Evolutionary conservation across 2,888 invertebrate species (phyloP).

Genomic region (Platycheirus rosarum): DNA sequence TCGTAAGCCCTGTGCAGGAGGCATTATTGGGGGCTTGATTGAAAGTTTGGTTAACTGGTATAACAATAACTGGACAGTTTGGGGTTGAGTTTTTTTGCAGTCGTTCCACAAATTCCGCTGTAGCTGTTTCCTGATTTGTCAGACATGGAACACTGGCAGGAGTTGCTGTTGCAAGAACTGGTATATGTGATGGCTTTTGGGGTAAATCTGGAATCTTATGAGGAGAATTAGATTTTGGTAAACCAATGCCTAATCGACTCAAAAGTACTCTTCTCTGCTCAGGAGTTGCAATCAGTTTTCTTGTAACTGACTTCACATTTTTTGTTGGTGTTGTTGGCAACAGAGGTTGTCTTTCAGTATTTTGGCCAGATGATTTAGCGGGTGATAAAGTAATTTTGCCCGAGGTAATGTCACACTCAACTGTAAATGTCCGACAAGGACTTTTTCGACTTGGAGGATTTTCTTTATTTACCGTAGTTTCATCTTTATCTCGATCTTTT

Average conservation of each 20-base stretch:
- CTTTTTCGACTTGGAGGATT: neutral
- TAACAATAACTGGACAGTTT: slow-evolving; percentile 53
- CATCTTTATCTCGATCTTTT: neutral
- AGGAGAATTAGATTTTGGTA: neutral
- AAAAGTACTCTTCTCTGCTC: slow-evolving; percentile 22
- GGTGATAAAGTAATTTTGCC: slow-evolving; percentile 33
- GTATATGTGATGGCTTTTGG: slow-evolving; percentile 47
- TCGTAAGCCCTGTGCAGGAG: neutral
- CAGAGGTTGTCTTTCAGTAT: neutral
- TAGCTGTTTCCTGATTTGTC: slow-evolving; percentile 13
- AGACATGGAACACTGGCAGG: neutral
- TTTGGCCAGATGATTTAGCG: neutral
- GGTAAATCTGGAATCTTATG: neutral
- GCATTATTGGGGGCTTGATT: slow-evolving; percentile 35
- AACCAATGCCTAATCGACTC: neutral
- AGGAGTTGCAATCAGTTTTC: slow-evolving; percentile 19
- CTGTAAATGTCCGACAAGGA: slow-evolving; percentile 36
- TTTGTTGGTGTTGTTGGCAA: slow-evolving; percentile 8
- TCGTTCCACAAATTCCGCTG: slow-evolving; percentile 46
- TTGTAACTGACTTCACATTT: neutral
- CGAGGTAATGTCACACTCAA: slow-evolving; percentile 20
- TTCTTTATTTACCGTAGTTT: neutral
- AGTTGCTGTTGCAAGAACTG: slow-evolving; percentile 2
- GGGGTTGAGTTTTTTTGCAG: slow-evolving; percentile 33
- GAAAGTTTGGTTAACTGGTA: slow-evolving; percentile 60